Percentiles rank a stretch among this genome's conserved stretches.
Conservation (phyloP, 1,140 invertebrate genomes). For the Oedothorax gibbosus region DNA sequence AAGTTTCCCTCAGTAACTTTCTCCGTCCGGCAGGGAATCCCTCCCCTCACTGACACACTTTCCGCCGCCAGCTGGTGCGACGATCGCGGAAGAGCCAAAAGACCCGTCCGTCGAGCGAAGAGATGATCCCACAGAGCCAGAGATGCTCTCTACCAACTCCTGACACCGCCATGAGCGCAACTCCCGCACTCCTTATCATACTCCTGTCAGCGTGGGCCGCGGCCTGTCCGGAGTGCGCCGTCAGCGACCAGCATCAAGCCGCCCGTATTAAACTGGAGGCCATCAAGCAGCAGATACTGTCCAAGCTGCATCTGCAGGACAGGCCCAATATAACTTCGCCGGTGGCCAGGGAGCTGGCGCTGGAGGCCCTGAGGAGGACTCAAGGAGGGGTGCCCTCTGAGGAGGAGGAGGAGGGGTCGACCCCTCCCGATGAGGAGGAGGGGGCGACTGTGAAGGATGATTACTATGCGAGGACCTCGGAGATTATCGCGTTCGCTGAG, state of each 20-base stretch:
- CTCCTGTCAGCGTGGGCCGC: constrained; percentile 1
- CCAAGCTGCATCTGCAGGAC: constrained; percentile 77
- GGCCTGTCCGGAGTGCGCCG: constrained; percentile 52
- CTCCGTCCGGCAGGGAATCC: not conserved
- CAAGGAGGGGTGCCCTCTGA: constrained; percentile 63
- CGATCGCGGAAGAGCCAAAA: constrained; percentile 23
- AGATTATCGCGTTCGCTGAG: constrained; percentile 85
- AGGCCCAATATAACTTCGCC: constrained; percentile 79
- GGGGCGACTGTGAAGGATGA: constrained; percentile 72
- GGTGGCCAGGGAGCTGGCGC: constrained; percentile 75
- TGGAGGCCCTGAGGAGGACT: constrained; percentile 76
- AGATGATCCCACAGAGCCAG: not conserved
- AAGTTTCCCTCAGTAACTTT: not conserved
- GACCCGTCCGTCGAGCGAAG: not conserved
- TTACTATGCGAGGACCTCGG: constrained; percentile 81
- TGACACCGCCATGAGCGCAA: constrained; percentile 17
- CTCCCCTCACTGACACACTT: constrained; percentile 11
- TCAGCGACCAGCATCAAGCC: constrained; percentile 58
- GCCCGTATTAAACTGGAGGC: constrained; percentile 78
- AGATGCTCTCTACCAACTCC: constrained; percentile 24
- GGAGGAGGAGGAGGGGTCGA: constrained; percentile 66
- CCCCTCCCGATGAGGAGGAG: not conserved
- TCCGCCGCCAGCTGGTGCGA: constrained; percentile 36
- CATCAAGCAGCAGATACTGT: constrained; percentile 81
- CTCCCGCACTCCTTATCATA: constrained; percentile 2